Evolutionary conservation across 2,797 vertebrate genomes (phyloP).

Genomic region (Pogonophryne albipinna): DNA sequence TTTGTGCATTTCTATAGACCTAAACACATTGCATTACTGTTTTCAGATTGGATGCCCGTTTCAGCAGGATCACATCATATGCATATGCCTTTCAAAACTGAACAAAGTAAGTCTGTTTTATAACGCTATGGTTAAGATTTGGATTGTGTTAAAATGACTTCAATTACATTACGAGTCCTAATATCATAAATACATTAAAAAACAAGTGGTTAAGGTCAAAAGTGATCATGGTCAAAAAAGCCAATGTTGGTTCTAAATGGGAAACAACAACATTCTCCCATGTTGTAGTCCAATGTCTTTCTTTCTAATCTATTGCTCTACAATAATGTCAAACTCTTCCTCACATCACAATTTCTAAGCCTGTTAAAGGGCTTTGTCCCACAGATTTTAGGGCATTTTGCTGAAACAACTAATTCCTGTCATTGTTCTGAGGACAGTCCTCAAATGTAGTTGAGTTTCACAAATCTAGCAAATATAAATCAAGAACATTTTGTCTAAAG

Average conservation of each 20-base stretch:
- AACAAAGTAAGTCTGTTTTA: too few relatives aligned
- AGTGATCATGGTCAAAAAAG: neutral
- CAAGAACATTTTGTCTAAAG: neutral
- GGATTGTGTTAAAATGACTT: neutral
- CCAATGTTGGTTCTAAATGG: too few relatives aligned
- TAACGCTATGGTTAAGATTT: neutral
- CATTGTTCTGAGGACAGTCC: too few relatives aligned
- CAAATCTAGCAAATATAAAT: neutral
- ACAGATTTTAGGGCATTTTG: too few relatives aligned
- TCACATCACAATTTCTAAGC: neutral
- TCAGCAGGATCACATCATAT: neutral
- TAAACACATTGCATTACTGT: too few relatives aligned
- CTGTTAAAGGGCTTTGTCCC: neutral
- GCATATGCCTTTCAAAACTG: neutral
- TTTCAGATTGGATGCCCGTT: neutral
- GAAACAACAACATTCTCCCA: neutral
- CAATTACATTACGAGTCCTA: neutral
- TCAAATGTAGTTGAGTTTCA: too few relatives aligned
- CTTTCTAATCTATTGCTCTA: neutral
- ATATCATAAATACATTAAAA: neutral
- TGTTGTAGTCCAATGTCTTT: neutral
- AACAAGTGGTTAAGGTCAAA: neutral
- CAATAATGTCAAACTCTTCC: neutral
- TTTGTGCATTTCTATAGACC: neutral
- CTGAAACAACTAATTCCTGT: neutral